Conservation (phyloP, 2,888 invertebrate genomes). For the Candidula unifasciata region DNA sequence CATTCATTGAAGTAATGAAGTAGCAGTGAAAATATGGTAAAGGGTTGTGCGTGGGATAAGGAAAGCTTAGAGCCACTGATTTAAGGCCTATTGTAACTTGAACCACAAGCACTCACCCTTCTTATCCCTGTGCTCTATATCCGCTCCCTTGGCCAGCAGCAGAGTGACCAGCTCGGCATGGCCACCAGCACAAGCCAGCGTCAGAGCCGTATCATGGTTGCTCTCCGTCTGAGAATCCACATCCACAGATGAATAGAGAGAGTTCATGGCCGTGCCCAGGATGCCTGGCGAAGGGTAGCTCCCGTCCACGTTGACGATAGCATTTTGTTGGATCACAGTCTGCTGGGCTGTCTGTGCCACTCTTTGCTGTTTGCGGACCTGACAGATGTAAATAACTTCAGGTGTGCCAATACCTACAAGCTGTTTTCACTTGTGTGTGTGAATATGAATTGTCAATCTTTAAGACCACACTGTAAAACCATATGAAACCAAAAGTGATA, state of each 20-base stretch:
- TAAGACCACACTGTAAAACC: too few species aligned
- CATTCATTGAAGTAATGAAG: too few species aligned
- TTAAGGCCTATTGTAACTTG: too few species aligned
- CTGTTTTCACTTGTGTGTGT: too few species aligned
- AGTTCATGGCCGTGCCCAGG: constrained; percentile 44
- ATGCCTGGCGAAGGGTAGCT: not conserved
- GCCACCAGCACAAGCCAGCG: constrained; percentile 94
- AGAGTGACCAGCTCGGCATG: constrained; percentile 96
- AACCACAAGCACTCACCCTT: constrained; percentile 81
- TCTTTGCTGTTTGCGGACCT: constrained; percentile 48
- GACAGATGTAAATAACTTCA: not conserved
- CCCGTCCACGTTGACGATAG: constrained; percentile 40
- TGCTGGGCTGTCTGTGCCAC: constrained; percentile 27
- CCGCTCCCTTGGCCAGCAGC: constrained; percentile 92
- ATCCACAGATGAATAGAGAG: constrained; percentile 80
- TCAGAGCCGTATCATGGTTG: constrained; percentile 98
- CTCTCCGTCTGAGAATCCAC: constrained; percentile 98
- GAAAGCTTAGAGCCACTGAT: too few species aligned
- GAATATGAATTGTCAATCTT: too few species aligned
- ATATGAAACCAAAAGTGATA: too few species aligned
- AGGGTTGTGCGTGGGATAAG: too few species aligned
- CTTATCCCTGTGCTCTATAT: constrained; percentile 98
- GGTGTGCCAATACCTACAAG: not conserved
- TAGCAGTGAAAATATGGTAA: too few species aligned
- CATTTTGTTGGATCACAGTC: constrained; percentile 38